phyloP scores from a whole-genome alignment of 2,113 vertebrate genomes.

The Pelecanoides urinatrix region DNA sequence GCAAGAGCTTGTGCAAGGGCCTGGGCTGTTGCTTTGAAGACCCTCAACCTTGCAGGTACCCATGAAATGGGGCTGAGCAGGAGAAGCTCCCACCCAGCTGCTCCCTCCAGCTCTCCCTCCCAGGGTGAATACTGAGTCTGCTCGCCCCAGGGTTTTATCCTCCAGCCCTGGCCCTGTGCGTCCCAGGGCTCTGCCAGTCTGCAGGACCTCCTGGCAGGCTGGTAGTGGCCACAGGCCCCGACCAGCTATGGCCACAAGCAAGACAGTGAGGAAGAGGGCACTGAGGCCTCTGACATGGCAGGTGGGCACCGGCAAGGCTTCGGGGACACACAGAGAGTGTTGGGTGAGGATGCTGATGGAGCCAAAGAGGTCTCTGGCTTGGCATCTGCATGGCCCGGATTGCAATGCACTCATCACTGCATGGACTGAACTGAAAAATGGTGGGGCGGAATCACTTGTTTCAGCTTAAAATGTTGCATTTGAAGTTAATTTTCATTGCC shows the following conservation, averaged over 20 bases:
- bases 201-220: neutral
- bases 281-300: neutral
- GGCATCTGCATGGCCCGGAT: neutral
- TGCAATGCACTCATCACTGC: neutral
- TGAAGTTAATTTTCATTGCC: neutral
- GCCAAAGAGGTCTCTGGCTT: neutral
- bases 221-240: neutral
- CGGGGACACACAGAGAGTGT: accelerated
- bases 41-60: neutral
- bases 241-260: neutral
- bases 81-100: neutral
- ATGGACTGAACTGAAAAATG: neutral
- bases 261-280: neutral
- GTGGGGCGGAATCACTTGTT: neutral
- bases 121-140: accelerated
- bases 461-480: neutral
- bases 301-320: neutral
- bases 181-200: neutral
- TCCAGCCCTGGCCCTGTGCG: neutral
- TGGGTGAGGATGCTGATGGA: neutral
- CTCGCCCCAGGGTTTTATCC: neutral
- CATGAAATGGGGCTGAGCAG: neutral
- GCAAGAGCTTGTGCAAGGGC: neutral
- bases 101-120: neutral
- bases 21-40: neutral